Conservation (phyloP, 2,113 vertebrate genomes). For the Oxygymnocypris stewartii region DNA sequence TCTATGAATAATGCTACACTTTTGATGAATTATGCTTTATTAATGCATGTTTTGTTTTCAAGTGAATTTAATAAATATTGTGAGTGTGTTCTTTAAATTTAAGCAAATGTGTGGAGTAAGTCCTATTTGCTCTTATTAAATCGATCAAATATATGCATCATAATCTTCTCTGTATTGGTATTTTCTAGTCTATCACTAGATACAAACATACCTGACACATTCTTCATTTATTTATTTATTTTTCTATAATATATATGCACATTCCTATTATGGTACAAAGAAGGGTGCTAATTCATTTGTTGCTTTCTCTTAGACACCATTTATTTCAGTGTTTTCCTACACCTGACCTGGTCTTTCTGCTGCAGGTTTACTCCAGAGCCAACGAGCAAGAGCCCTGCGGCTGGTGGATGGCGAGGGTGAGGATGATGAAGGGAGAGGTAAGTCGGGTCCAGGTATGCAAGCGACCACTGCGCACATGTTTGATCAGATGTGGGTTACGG, state of each 20-base stretch:
- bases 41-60: not conserved
- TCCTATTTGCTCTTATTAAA: not conserved
- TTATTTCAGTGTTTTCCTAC: not conserved
- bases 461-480: not conserved
- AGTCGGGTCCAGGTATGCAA: constrained; percentile 61
- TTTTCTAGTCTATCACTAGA: not conserved
- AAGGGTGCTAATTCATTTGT: not conserved
- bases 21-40: not conserved
- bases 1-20: not conserved
- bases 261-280: not conserved
- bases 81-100: not conserved
- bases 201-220: not conserved
- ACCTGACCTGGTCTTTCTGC: not conserved
- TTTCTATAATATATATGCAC: not conserved
- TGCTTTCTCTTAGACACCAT: not conserved
- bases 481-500: not conserved
- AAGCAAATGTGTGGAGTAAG: not conserved
- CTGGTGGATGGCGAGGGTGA: constrained; percentile 90
- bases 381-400: constrained; percentile 91
- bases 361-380: constrained; percentile 87
- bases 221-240: not conserved
- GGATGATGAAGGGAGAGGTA: constrained; percentile 95
- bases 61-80: not conserved
- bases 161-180: not conserved
- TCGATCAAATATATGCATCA: not conserved